Evolutionary conservation across 1,140 invertebrate genomes (phyloP), one percentile per base, ranked within the genome.

Genomic region (Ceratina australensis): DNA sequence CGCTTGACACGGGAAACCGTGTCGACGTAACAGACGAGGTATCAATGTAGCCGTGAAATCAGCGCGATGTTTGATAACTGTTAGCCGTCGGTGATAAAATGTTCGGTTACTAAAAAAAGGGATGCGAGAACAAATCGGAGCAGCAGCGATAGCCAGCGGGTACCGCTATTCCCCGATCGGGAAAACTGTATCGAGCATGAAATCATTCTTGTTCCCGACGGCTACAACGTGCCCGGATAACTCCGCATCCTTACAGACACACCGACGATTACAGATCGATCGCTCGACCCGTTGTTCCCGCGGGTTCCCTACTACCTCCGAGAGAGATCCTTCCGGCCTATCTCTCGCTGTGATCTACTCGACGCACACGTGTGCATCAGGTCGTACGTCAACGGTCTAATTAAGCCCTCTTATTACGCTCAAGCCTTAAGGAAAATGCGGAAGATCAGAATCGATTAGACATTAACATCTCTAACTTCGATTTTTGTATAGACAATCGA

Each of bases 151-250:
- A 63, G 15, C 33, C 18, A 10, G 3, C 7, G n/a, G 54, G 54
- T 75, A 75, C 64, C 63, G 73, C 28, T 68, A 75, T 20, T 75
- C 59, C 68, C 59, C 65, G n/a, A 52, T 52, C 47, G 73, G 69
- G 57, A 83, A 82, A 85, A 83, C 78, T 80, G 76, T 80, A 86
- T 83, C 69, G 80, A 78, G 77, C 83, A 86, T 83, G 81, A 88
- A 87, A 87, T 87, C 79, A 82, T 81, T 83, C 85, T 49, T 80
- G 78, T 86, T 86, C 13, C 1, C 5, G 33, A 15, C 54, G 28
- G 13, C n/a, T n/a, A n/a, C n/a, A n/a, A n/a, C n/a, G n/a, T n/a
- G n/a, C n/a, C n/a, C n/a, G n/a, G n/a, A n/a, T n/a, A n/a, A n/a
- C n/a, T n/a, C n/a, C n/a, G n/a, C 63, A 47, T 13, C 72, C 28